Conservation (phyloP, 2,797 vertebrate genomes). For the Chaetophractus vellerosus region DNA sequence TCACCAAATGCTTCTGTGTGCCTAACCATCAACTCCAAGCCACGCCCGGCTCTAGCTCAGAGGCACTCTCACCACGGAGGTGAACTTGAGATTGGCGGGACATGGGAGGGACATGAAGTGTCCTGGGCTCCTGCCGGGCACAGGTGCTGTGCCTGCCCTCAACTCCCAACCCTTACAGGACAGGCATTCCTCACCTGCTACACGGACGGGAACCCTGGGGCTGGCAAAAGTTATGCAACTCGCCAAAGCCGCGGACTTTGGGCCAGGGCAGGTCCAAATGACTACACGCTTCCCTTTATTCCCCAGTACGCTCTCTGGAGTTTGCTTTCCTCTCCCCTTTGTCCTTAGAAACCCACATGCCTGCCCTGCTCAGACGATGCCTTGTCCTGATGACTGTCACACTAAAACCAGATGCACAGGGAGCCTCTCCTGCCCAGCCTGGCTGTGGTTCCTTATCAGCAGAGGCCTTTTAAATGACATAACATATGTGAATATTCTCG, state of each 20-base stretch:
- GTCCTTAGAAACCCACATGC: background rate
- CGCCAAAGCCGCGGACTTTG: background rate
- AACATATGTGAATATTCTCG: too few relatives aligned
- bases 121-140: too few relatives aligned
- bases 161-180: too few relatives aligned
- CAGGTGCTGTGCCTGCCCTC: too few relatives aligned
- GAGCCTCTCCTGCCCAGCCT: background rate
- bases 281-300: background rate
- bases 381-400: fast-evolving
- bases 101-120: too few relatives aligned
- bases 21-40: too few relatives aligned
- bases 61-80: background rate
- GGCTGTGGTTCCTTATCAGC: background rate
- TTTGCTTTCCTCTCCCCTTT: background rate
- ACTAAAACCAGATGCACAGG: background rate
- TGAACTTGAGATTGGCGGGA: fast-evolving
- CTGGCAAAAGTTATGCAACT: background rate
- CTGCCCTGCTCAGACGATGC: background rate
- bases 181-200: too few relatives aligned
- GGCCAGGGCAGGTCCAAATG: too few relatives aligned
- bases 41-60: background rate
- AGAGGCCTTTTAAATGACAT: background rate
- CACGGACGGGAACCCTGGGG: background rate
- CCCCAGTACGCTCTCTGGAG: background rate
- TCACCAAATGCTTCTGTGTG: too few relatives aligned